Conservation (phyloP, 1,140 invertebrate species). For the Arion vulgaris region DNA sequence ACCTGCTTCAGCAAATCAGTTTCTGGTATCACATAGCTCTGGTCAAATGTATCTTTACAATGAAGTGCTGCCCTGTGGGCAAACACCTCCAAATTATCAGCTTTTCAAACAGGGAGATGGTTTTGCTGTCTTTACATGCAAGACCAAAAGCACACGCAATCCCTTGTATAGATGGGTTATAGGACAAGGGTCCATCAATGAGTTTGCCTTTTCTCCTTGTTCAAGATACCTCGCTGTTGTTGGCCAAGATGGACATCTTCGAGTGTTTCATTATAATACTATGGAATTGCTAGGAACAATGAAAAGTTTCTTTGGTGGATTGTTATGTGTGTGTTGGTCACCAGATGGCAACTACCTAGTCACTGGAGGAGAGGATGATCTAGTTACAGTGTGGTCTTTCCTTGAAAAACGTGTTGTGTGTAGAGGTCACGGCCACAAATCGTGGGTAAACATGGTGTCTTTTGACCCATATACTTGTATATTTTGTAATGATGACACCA, state of each 20-base stretch:
- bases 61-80: conserved; percentile 91
- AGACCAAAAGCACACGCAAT: conserved; percentile 96
- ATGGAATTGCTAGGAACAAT: conserved; percentile 90
- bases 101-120: conserved; percentile 95
- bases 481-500: conserved; percentile 51
- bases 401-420: conserved; percentile 94
- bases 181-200: conserved; percentile 91
- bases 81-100: conserved; percentile 89
- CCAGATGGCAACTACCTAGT: conserved; percentile 96
- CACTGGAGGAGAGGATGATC: conserved; percentile 97
- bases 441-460: conserved; percentile 95
- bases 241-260: conserved; percentile 95
- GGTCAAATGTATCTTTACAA: conserved; percentile 99
- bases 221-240: conserved; percentile 84
- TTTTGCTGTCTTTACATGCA: conserved; percentile 94
- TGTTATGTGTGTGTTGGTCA: conserved; percentile 96
- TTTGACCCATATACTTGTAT: conserved; percentile 93
- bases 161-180: conserved; percentile 82
- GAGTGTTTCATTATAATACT: conserved; percentile 97
- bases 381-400: conserved; percentile 98
- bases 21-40: conserved; percentile 94
- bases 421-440: conserved; percentile 91
- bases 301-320: conserved; percentile 96
- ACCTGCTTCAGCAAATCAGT: conserved; percentile 92
- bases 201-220: conserved; percentile 97